These are phyloP conservation scores for Busseola fusca DNA, from an alignment of 2,888 invertebrate species.

Conservation along the genomic window DNA sequence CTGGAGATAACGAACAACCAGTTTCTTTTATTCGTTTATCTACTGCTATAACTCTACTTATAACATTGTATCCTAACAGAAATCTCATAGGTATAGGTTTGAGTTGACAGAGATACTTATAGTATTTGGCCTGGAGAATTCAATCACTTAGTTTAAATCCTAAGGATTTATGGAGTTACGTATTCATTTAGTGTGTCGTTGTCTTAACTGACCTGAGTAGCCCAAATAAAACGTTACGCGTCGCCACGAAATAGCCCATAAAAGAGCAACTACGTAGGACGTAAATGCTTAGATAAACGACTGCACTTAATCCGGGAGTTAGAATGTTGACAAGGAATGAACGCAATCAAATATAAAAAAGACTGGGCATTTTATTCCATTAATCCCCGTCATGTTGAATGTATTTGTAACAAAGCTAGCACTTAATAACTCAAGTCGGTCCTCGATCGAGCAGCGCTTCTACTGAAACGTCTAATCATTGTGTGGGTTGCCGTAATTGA, in stretches of 20 bases:
- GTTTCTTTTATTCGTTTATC: conserved; percentile 73
- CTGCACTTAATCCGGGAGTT: conserved; percentile 86
- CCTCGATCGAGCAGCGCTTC: conserved; percentile 78
- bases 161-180: conserved; percentile 60
- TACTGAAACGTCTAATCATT: conserved; percentile 87
- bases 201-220: conserved; percentile 73
- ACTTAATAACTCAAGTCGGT: conserved; percentile 84
- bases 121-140: conserved; percentile 50
- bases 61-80: conserved; percentile 57
- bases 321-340: conserved; percentile 86
- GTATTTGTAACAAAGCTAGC: conserved; percentile 87
- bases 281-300: conserved; percentile 85
- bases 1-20: conserved; percentile 82
- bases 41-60: conserved; percentile 57
- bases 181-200: conserved; percentile 68
- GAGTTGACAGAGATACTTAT: conserved; percentile 49
- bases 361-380: conserved; percentile 81
- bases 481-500: conserved; percentile 87
- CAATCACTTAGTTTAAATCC: conserved; percentile 66
- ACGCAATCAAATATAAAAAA: conserved; percentile 83
- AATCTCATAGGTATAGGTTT: conserved; percentile 49
- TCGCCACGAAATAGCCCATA: conserved; percentile 78
- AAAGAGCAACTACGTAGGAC: conserved; percentile 79
- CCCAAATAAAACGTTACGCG: conserved; percentile 77
- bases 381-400: conserved; percentile 86